A percentile compares a stretch with the other conserved stretches of the same genome.
Conservation (phyloP, 2,888 invertebrate genomes). For the Drosophila stalkeri region DNA sequence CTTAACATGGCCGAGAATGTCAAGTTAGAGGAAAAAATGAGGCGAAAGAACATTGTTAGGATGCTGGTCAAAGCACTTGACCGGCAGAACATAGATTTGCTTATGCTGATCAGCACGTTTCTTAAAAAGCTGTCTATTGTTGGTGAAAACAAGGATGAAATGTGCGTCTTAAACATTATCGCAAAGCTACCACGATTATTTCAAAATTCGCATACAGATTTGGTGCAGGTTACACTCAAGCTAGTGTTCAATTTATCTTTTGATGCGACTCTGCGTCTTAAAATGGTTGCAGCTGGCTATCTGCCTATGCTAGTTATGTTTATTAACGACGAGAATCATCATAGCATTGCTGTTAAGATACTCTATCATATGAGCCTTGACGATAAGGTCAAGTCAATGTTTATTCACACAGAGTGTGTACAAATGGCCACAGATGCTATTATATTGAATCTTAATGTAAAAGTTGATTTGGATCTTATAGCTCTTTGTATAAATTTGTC, state of each 20-base stretch:
- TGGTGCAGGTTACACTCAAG: conserved; percentile 91
- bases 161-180: conserved; percentile 92
- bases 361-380: conserved; percentile 98
- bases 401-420: conserved; percentile 97
- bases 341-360: conserved; percentile 91
- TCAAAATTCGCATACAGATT: conserved; percentile 87
- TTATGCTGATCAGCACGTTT: conserved; percentile 96
- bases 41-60: conserved; percentile 95
- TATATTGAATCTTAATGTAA: conserved; percentile 89
- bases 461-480: conserved; percentile 90
- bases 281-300: conserved; percentile 95
- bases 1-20: conserved; percentile 98
- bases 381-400: conserved; percentile 95
- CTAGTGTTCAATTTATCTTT: conserved; percentile 98
- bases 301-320: conserved; percentile 95
- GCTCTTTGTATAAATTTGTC: conserved; percentile 97
- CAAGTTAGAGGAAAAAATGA: conserved; percentile 98
- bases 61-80: conserved; percentile 95
- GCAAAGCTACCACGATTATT: conserved; percentile 94
- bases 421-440: conserved; percentile 93
- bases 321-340: conserved; percentile 93
- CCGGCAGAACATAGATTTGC: conserved; percentile 94
- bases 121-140: conserved; percentile 97
- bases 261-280: conserved; percentile 93
- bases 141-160: conserved; percentile 96